phyloP scores from a whole-genome alignment of 2,113 vertebrate genomes.

The Mus spicilegus region DNA sequence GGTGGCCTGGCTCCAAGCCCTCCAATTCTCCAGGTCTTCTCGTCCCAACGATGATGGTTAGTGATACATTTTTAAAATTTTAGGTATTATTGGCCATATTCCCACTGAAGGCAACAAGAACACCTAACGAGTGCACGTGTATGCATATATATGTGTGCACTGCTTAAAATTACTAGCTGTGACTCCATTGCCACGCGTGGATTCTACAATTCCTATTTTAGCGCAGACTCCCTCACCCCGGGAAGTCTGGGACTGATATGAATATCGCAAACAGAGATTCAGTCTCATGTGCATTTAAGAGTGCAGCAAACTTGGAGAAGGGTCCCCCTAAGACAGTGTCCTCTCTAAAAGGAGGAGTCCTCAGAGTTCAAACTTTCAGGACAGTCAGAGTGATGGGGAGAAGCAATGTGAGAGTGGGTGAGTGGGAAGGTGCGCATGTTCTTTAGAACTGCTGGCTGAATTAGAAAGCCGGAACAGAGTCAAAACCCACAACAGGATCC shows the following conservation, averaged over 20 bases:
- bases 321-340: neutral
- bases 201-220: neutral
- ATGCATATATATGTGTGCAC: fast-evolving
- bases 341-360: neutral
- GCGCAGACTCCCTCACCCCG: neutral
- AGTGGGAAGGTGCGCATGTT: constrained; percentile 71
- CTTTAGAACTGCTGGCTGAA: constrained; percentile 78
- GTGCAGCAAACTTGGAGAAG: neutral
- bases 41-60: neutral
- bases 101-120: neutral
- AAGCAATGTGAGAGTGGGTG: constrained; percentile 46
- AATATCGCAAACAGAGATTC: neutral
- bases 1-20: neutral
- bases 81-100: too few species aligned
- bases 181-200: neutral
- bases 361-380: neutral
- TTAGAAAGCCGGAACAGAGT: constrained; percentile 84
- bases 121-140: neutral
- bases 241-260: too few species aligned
- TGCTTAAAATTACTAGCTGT: neutral
- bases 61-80: neutral
- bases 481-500: constrained; percentile 83
- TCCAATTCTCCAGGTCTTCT: too few species aligned
- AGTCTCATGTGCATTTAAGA: fast-evolving
- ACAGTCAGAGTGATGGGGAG: neutral